A percentile compares a stretch with the other conserved stretches of the same genome.
These are phyloP conservation scores for Passer montanus DNA, from an alignment of 2,113 vertebrate species.

Conservation along the genomic window DNA sequence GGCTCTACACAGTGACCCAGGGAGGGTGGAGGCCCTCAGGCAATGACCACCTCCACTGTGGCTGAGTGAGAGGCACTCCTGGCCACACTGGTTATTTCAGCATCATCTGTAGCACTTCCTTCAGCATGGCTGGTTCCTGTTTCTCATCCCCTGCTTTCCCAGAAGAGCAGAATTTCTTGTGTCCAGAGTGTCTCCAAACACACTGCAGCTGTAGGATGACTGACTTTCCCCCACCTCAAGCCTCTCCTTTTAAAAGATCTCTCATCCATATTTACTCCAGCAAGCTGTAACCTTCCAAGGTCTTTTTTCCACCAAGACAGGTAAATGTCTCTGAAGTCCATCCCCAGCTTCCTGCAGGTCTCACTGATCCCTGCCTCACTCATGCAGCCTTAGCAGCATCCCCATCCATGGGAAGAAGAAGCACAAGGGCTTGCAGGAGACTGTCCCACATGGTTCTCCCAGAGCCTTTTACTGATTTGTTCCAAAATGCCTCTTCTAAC, in stretches of 20 bases:
- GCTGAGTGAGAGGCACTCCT: background rate
- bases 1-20: background rate
- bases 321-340: background rate
- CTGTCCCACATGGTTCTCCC: background rate
- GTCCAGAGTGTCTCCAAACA: background rate
- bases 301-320: background rate
- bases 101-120: background rate
- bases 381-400: background rate
- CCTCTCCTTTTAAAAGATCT: background rate
- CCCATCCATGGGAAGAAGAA: background rate
- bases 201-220: background rate
- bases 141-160: background rate
- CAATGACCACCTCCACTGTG: background rate
- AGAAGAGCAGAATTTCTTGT: background rate
- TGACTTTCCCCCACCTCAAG: background rate
- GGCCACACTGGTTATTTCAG: background rate
- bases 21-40: background rate
- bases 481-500: background rate
- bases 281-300: background rate
- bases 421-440: background rate
- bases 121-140: background rate
- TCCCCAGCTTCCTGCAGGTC: background rate
- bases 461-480: background rate
- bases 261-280: background rate
- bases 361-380: background rate